Evolutionary conservation across 2,888 invertebrate species (phyloP), one percentile per base, ranked within the genome.

Genomic region (Scaptomyza reducta): DNA sequence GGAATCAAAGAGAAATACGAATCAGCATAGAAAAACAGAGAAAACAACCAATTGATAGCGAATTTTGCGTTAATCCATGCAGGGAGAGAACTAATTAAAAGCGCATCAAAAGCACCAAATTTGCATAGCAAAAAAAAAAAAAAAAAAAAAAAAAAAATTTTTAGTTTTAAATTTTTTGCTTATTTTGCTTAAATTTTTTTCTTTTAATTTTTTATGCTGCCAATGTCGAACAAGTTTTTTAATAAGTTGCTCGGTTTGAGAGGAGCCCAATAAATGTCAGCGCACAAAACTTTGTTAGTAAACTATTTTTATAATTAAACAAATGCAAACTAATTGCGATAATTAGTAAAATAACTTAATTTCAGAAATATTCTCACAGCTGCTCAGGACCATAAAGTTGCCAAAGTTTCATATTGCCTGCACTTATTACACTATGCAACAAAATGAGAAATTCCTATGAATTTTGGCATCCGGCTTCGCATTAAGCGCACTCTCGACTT

Each of bases 231-330:
- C 61, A 79, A 77, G 42, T 77, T 79, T 74, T 61, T 73, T 81
- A 64, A 75, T 51, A 45, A 61, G 60, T 50, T 56, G 40, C 31
- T 29, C 41, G 33, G 2, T 14, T 10, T 35, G n/a, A 45, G 13
- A 25, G 27, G 35, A 59, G 67, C 56, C 85, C 77, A 81, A 84
- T 81, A 87, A 84, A 87, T 80, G 81, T 84, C 81, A 84, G 68
- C 78, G 60, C 46, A 65, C n/a, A 29, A 59, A 84, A 87, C 55
- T 87, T 83, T 74, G 87, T 87, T 65, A 49, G 55, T 60, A 53
- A 77, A 83, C 82, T 83, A 87, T 83, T 83, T 82, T 85, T 79
- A 71, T 82, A 82, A 81, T 83, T 76, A 73, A 75, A 84, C 72
- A 77, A 82, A 87, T 60, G 71, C 69, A 75, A 82, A 71, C 75